Evolutionary conservation across 1,140 invertebrate genomes (phyloP), one percentile per base, ranked within the genome.

Genomic region (Drosophila kikkawai): DNA sequence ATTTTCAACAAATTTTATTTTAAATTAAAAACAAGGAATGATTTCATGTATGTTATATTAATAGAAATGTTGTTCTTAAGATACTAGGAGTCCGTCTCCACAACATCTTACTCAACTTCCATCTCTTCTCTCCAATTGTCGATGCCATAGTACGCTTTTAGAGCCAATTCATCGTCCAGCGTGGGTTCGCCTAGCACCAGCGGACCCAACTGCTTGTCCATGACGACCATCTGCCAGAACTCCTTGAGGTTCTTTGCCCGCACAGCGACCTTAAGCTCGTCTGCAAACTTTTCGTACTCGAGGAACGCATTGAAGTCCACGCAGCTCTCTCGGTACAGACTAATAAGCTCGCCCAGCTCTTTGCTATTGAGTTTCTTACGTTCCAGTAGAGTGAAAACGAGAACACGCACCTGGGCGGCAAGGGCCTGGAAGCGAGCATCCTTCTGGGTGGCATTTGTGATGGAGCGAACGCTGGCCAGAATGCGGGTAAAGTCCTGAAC

Each of bases 281-380:
- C 41, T 0, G 90, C 70, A 64, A 92, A 92, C 19, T 82, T 69
- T 44, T 92, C 87, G 57, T 87, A 92, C 9, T 91, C 91, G 22
- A 57, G 47, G 32, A 86, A 87, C 9, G 75, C 65, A 56, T 80
- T 82, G 26, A 90, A 92, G 3, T 88, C 80, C 2, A 82, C 22
- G 36, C 79, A 77, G 37, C 75, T 74, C 12, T 76, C 74, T 4
- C 91, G 79, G 64, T 88, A 91, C 2, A 82, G n/a, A 7, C 34
- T 8, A 1, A 92, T 67, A 9, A 92, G 50, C 26, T 84, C 77
- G 6, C 26, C 36, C 11, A 92, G 39, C 56, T 87, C 73, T 1
- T 74, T 55, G 8, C 60, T 17, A 13, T 85, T 73, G 2, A 75
- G 26, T 37, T 80, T 84, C 7, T 68, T 76, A 2, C 85, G 85